Evolutionary conservation across 2,888 invertebrate genomes (phyloP).

Genomic region (Ornithoptera priamus): DNA sequence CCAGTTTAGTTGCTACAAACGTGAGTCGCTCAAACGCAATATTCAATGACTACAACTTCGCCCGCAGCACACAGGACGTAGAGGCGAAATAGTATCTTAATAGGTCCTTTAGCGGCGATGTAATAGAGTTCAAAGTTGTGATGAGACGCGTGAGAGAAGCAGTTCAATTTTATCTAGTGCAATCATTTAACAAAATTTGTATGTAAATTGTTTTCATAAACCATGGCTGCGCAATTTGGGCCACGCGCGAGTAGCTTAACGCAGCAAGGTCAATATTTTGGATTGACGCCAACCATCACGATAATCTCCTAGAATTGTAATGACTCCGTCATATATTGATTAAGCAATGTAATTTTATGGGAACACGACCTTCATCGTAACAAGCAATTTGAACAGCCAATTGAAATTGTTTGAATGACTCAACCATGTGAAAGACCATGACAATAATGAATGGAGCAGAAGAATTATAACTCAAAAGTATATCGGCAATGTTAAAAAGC

Average conservation of each 20-base stretch:
- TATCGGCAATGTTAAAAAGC: too few species aligned
- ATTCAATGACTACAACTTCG: constrained; percentile 25
- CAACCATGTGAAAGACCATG: constrained; percentile 22
- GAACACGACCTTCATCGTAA: constrained; percentile 45
- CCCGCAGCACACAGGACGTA: constrained; percentile 13
- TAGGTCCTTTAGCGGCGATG: not conserved
- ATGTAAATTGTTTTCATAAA: constrained; percentile 65
- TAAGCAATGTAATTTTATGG: constrained; percentile 45
- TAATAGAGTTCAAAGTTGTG: constrained; percentile 29
- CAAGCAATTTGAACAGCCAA: constrained; percentile 30
- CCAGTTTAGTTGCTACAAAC: constrained; percentile 44
- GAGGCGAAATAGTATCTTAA: constrained; percentile 1
- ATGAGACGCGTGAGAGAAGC: constrained; percentile 1
- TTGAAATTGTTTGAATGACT: constrained; percentile 32
- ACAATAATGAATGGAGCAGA: not conserved
- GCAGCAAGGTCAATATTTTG: constrained; percentile 62
- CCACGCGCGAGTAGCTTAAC: constrained; percentile 53
- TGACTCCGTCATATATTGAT: constrained; percentile 45
- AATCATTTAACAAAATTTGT: constrained; percentile 52
- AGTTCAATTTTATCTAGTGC: constrained; percentile 34
- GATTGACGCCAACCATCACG: constrained; percentile 53
- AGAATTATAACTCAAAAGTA: too few species aligned
- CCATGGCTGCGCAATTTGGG: constrained; percentile 48
- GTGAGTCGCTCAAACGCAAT: constrained; percentile 36
- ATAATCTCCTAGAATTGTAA: constrained; percentile 30